Evolutionary conservation across 2,113 vertebrate genomes (phyloP), one percentile per base, ranked within the genome.

Genomic region (Hemichromis elongatus): DNA sequence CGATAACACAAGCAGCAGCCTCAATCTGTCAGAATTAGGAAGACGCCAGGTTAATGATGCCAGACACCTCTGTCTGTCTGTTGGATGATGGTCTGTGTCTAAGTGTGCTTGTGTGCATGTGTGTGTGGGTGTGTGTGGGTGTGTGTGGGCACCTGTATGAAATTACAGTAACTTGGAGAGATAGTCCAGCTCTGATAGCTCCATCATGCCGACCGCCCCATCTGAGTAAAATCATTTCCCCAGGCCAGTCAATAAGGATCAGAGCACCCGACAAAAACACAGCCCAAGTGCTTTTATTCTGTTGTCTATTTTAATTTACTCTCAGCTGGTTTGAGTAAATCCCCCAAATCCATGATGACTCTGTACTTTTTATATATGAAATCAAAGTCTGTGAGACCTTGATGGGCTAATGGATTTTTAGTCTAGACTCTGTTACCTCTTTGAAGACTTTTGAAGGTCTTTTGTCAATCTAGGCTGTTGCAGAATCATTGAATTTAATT

Each of bases 121-220:
- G 45, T 84, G 61, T 52, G 70, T 75, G 79, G 7, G 75, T 52
- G 47, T 40, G 57, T 81, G 80, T 45, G 56, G n/a, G 54, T 77
- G 50, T 18, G 57, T 45, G 82, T 56, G 78, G 37, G 68, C 59
- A 84, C 83, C 89, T 91, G 86, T 91, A 90, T 89, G 86, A 88
- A 90, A 92, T 93, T 86, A 93, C 89, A 92, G 90, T 81, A 50
- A 96, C 86, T 88, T 55, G 95, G 95, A 96, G 89, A 94, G 90
- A 95, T 94, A 89, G 93, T 84, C 77, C 19, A 54, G 68, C 84
- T 78, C 84, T 93, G 93, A 96, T 96, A 92, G 92, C 92, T 96
- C 96, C 95, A 96, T 96, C 93, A 93, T 94, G 83, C 59, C 28
- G 55, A 5, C 12, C 40, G 16, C 19, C 37, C 21, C 77, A 35